Conservation (phyloP, 92 coral and sea anemone genomes). For the Parazoanthus atlanticus region DNA sequence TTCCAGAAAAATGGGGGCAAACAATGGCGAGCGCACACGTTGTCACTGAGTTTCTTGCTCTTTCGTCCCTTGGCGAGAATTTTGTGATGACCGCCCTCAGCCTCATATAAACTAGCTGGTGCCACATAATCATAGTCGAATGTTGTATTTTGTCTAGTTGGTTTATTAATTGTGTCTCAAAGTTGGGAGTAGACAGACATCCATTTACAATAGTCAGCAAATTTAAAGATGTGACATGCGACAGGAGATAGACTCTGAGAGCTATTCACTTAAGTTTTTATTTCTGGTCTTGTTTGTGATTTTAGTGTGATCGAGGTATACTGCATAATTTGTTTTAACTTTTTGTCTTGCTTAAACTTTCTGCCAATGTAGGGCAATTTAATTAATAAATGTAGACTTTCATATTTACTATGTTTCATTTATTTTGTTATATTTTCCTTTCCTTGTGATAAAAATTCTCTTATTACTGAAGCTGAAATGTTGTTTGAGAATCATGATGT, state of each 20-base stretch:
- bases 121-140: conserved; percentile 15
- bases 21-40: conserved; percentile 9
- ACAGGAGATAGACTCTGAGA: conserved; percentile 24
- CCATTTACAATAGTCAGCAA: conserved; percentile 23
- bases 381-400: too few species aligned
- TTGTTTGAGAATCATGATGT: too few species aligned
- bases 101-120: conserved; percentile 13
- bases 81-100: conserved; percentile 18
- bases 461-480: too few species aligned
- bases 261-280: conserved; percentile 7
- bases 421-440: too few species aligned
- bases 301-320: too few species aligned
- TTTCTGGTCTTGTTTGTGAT: neutral
- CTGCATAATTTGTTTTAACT: too few species aligned
- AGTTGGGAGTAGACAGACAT: neutral
- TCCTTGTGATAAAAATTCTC: too few species aligned
- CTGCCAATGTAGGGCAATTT: too few species aligned
- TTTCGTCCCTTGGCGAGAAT: conserved; percentile 20
- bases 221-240: conserved; percentile 6
- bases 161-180: conserved; percentile 22
- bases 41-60: neutral
- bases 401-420: too few species aligned
- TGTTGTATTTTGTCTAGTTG: neutral
- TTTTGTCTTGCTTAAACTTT: too few species aligned
- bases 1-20: conserved; percentile 13